Conservation (phyloP, 2,888 invertebrate genomes). For the Drosophila mimetica region DNA sequence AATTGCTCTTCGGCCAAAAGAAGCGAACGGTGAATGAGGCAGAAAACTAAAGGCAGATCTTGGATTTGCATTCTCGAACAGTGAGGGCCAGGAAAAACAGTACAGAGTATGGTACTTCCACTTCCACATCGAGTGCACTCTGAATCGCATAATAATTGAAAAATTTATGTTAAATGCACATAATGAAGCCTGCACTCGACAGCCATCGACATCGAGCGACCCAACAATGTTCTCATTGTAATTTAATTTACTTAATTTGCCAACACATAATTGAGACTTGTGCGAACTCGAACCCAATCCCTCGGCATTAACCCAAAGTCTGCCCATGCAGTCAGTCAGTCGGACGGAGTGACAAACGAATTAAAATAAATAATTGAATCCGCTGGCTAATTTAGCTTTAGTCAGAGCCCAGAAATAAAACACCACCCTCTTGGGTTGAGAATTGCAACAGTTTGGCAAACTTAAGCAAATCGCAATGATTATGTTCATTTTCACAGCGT, state of each 20-base stretch:
- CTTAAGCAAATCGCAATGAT: slow-evolving; percentile 36
- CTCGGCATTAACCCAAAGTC: slow-evolving; percentile 35
- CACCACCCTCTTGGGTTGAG: slow-evolving; percentile 20
- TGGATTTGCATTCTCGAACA: slow-evolving; percentile 43
- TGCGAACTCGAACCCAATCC: slow-evolving; percentile 25
- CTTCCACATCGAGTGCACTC: slow-evolving; percentile 65
- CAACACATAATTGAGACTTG: slow-evolving; percentile 51
- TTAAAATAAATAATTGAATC: slow-evolving; percentile 62
- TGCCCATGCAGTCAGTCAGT: slow-evolving; percentile 34
- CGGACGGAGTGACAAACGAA: slow-evolving; percentile 61
- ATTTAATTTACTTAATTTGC: slow-evolving; percentile 78
- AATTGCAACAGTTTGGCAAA: slow-evolving; percentile 62
- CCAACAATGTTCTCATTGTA: slow-evolving; percentile 71
- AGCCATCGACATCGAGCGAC: slow-evolving; percentile 17
- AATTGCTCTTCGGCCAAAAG: slow-evolving; percentile 42
- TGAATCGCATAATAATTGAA: slow-evolving; percentile 80
- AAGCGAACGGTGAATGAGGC: slow-evolving; percentile 13
- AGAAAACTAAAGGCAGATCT: slow-evolving; percentile 36
- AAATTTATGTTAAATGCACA: slow-evolving; percentile 76
- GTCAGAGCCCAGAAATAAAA: slow-evolving; percentile 26
- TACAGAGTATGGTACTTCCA: slow-evolving; percentile 8
- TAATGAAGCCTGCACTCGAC: slow-evolving; percentile 75
- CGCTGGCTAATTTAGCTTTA: slow-evolving; percentile 26
- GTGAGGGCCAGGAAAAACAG: slow-evolving; percentile 52
- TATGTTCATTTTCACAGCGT: slow-evolving; percentile 40